Percentiles rank a stretch among this genome's conserved stretches.
phyloP scores from a whole-genome alignment of 2,113 vertebrate genomes.

The Lepisosteus oculatus region DNA sequence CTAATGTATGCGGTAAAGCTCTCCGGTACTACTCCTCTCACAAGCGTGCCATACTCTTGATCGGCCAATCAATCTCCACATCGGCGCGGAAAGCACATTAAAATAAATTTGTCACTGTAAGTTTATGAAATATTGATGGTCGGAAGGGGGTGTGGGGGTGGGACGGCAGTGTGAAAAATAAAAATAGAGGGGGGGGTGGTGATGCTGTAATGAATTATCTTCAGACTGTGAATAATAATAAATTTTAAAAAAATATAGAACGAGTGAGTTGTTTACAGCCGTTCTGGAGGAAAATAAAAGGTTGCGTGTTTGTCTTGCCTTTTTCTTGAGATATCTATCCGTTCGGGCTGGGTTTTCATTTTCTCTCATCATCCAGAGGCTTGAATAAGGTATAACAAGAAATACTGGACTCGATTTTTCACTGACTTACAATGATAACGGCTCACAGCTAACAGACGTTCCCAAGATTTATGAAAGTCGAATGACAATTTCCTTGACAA shows the following conservation, averaged over 20 bases:
- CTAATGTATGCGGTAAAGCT: slow-evolving; percentile 97
- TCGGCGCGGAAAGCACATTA: slow-evolving; percentile 81
- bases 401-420: too few relatives aligned
- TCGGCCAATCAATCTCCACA: slow-evolving; percentile 87
- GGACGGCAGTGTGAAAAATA: slow-evolving; percentile 69
- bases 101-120: slow-evolving; percentile 93
- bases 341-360: neutral
- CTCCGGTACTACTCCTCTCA: slow-evolving; percentile 86
- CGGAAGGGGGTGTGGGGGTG: slow-evolving; percentile 60
- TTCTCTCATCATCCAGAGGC: too few relatives aligned
- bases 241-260: slow-evolving; percentile 28
- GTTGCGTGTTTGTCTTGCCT: neutral
- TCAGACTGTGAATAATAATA: slow-evolving; percentile 38
- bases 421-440: too few relatives aligned
- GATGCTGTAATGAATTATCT: slow-evolving; percentile 75
- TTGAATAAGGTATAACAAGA: too few relatives aligned
- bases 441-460: too few relatives aligned
- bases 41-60: slow-evolving; percentile 83
- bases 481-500: too few relatives aligned
- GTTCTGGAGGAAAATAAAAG: neutral
- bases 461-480: too few relatives aligned
- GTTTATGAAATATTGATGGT: slow-evolving; percentile 87
- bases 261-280: slow-evolving; percentile 30
- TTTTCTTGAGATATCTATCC: neutral
- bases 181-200: slow-evolving; percentile 42